Percentiles rank a stretch among this genome's conserved stretches.
These are phyloP conservation scores for Zoanthus solanderi DNA, from an alignment of 92 coral and sea anemone species.

Conservation along the genomic window DNA sequence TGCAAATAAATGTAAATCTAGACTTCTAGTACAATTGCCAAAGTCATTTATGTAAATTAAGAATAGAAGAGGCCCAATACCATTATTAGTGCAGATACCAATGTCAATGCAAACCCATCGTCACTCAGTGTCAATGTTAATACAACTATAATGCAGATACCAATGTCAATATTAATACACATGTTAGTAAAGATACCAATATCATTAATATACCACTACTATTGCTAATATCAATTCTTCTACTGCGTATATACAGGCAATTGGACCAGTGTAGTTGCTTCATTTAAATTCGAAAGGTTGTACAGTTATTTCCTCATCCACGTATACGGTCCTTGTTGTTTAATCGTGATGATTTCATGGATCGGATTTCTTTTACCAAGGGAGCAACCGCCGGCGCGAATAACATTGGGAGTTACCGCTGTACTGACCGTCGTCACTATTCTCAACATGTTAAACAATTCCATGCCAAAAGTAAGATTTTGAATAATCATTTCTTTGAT, in stretches of 20 bases:
- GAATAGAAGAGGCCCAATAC: too few species aligned
- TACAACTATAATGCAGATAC: not conserved
- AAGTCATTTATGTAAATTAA: too few species aligned
- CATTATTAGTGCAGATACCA: not conserved
- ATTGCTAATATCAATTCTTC: not conserved
- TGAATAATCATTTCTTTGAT: not conserved
- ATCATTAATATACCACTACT: not conserved
- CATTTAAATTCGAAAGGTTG: conserved; percentile 87
- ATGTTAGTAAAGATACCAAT: not conserved
- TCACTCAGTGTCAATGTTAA: not conserved
- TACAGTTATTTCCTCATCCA: conserved; percentile 95
- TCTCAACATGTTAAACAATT: conserved; percentile 92
- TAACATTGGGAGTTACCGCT: conserved; percentile 96
- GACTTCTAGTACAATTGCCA: too few species aligned
- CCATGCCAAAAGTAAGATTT: conserved; percentile 95
- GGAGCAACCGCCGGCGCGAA: conserved; percentile 97
- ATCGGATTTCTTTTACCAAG: conserved; percentile 89
- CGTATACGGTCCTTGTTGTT: conserved; percentile 96
- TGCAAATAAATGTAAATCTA: too few species aligned
- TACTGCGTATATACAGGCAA: conserved; percentile 64
- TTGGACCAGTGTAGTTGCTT: conserved; percentile 87
- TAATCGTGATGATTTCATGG: conserved; percentile 96
- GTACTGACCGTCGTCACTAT: conserved; percentile 96
- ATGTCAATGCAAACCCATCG: not conserved
- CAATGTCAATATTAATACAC: not conserved